These are phyloP conservation scores for Agrilus cyanescens DNA, from an alignment of 2,888 invertebrate species.

Conservation along the genomic window DNA sequence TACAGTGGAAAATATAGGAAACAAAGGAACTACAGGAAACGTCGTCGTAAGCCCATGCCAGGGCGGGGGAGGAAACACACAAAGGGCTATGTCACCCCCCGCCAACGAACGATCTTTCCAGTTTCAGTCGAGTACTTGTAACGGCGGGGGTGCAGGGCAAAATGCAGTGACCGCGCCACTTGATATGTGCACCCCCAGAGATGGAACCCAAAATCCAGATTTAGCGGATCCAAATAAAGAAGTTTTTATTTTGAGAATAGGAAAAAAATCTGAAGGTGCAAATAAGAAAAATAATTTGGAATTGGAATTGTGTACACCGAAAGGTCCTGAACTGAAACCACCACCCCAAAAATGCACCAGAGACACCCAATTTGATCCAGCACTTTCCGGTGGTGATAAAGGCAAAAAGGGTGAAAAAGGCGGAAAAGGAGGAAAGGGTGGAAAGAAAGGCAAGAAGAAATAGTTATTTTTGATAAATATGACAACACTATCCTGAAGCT, in stretches of 20 bases:
- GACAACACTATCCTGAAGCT: too few species aligned
- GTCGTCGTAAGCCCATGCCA: not conserved
- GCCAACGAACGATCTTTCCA: slow-evolving; percentile 25
- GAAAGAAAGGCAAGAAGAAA: slow-evolving; percentile 11
- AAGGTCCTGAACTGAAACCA: slow-evolving; percentile 46
- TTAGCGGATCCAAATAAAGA: slow-evolving; percentile 56
- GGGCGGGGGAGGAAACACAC: slow-evolving; percentile 9
- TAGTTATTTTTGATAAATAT: too few species aligned
- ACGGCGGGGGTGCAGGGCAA: slow-evolving; percentile 15
- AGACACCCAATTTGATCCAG: slow-evolving; percentile 55
- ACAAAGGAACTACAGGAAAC: slow-evolving; percentile 28
- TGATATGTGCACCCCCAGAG: slow-evolving; percentile 41
- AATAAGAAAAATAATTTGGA: slow-evolving; percentile 59
- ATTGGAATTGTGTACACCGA: slow-evolving; percentile 63
- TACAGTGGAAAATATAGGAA: slow-evolving; percentile 18
- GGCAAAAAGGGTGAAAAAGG: slow-evolving; percentile 14
- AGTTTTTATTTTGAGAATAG: slow-evolving; percentile 59
- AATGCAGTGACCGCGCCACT: slow-evolving; percentile 30
- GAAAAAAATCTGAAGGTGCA: slow-evolving; percentile 59
- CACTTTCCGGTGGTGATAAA: slow-evolving; percentile 23
- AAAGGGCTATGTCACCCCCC: slow-evolving; percentile 23
- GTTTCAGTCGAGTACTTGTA: slow-evolving; percentile 21
- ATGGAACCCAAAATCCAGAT: slow-evolving; percentile 45
- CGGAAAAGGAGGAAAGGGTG: slow-evolving; percentile 13
- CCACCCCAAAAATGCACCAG: slow-evolving; percentile 51